Evolutionary conservation across 2,113 vertebrate genomes (phyloP).

Genomic region (Genyomyrus donnyi): DNA sequence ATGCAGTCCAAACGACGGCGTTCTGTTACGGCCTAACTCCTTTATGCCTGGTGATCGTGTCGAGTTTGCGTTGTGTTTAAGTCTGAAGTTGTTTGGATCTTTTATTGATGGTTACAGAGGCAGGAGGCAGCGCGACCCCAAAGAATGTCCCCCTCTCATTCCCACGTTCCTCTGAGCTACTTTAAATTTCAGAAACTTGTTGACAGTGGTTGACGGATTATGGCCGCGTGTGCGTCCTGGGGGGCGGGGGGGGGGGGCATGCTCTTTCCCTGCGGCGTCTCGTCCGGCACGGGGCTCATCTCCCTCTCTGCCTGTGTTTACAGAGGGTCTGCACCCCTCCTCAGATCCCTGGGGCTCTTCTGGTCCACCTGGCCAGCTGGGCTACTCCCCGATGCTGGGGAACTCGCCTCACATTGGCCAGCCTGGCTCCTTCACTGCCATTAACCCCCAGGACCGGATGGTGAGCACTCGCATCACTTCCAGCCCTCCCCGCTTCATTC

Average conservation of each 20-base stretch:
- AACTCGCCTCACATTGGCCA: constrained; percentile 79
- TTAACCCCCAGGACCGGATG: constrained; percentile 91
- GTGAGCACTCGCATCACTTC: constrained; percentile 49
- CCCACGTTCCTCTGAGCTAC: background rate
- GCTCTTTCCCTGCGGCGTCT: background rate
- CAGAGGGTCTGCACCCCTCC: constrained; percentile 41
- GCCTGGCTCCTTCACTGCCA: constrained; percentile 71
- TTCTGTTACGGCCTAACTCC: background rate
- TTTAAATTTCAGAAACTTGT: background rate
- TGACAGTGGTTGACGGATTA: background rate
- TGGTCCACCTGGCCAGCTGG: constrained; percentile 63
- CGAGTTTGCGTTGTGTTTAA: background rate
- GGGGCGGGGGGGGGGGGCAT: background rate
- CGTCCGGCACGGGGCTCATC: background rate
- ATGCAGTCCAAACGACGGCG: background rate
- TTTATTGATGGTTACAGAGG: background rate
- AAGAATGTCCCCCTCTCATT: background rate
- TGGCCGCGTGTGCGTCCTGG: background rate
- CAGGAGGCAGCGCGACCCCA: background rate
- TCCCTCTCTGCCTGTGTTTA: background rate
- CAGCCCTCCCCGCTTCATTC: background rate
- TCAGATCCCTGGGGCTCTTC: constrained; percentile 82
- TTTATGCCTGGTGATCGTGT: background rate
- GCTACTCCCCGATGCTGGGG: constrained; percentile 81
- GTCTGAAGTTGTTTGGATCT: background rate